phyloP scores from a whole-genome alignment of 2,888 invertebrate genomes.

The Troglohyphantes excavatus region DNA sequence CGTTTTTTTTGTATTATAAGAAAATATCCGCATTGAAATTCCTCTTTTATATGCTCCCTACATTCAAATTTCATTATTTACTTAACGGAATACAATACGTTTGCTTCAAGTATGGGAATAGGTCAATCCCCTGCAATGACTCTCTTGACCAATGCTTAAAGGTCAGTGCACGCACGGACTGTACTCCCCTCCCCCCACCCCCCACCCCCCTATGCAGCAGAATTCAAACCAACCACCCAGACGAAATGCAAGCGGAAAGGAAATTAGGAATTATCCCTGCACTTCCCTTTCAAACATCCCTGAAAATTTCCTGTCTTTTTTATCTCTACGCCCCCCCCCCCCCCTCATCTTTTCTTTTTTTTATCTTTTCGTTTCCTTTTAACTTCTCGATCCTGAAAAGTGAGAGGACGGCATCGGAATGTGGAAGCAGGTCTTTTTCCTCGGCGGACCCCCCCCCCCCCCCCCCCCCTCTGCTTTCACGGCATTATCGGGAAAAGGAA shows the following conservation, averaged over 20 bases:
- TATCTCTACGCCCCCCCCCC: neutral
- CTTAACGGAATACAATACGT: too few relatives aligned
- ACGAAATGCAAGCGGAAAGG: conserved; percentile 62
- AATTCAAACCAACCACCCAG: conserved; percentile 10
- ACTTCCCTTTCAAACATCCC: conserved; percentile 47
- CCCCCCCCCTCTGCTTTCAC: conserved; percentile 12
- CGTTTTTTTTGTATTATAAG: too few relatives aligned
- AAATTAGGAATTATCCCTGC: conserved; percentile 69
- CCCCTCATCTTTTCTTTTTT: neutral
- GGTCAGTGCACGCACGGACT: conserved; percentile 41
- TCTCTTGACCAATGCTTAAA: conserved; percentile 17
- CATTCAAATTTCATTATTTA: too few relatives aligned
- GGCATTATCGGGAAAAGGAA: conserved; percentile 46
- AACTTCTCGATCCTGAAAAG: neutral
- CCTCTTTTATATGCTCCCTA: too few relatives aligned
- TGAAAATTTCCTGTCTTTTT: conserved; percentile 37
- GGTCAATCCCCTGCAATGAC: neutral
- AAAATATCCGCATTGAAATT: too few relatives aligned
- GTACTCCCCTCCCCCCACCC: neutral
- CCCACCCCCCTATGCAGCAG: neutral
- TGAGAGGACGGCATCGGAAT: conserved; percentile 58
- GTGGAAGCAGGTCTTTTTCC: conserved; percentile 45
- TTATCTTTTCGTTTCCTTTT: conserved; percentile 33
- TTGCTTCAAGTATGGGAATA: neutral
- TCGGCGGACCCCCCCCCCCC: neutral